These are phyloP conservation scores for Neostethus bicornis DNA, from an alignment of 2,797 vertebrate species.

Conservation along the genomic window DNA sequence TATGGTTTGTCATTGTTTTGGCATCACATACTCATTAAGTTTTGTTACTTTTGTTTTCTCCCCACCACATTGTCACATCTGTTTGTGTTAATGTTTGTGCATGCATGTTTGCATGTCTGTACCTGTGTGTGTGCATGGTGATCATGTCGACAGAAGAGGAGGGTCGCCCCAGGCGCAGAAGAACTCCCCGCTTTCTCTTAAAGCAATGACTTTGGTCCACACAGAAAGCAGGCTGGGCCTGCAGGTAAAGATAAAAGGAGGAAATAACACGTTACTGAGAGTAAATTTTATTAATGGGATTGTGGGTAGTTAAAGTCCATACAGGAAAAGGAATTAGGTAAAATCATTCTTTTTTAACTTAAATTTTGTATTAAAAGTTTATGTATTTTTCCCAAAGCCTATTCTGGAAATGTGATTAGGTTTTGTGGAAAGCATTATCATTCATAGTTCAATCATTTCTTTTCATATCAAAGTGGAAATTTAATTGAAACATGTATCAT, in stretches of 20 bases:
- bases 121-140: constrained; percentile 39
- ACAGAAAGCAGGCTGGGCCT: constrained; percentile 76
- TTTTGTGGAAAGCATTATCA: background rate
- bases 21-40: constrained; percentile 45
- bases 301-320: constrained; percentile 3
- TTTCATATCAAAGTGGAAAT: background rate
- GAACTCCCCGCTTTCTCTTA: constrained; percentile 84
- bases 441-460: background rate
- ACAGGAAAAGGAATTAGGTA: background rate
- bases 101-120: constrained; percentile 30
- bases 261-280: constrained; percentile 10
- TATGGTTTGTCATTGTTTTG: constrained; percentile 41
- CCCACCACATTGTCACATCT: constrained; percentile 50
- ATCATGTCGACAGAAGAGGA: constrained; percentile 73
- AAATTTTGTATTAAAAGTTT: no score
- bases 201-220: constrained; percentile 79
- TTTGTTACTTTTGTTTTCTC: constrained; percentile 47
- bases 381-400: no score
- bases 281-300: constrained; percentile 6
- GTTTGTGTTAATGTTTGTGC: constrained; percentile 46
- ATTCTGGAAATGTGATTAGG: background rate
- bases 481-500: background rate
- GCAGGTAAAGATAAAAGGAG: constrained; percentile 66
- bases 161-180: constrained; percentile 80
- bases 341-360: no score